Percentiles rank a stretch among this genome's conserved stretches.
Evolutionary conservation across 1,140 invertebrate genomes (phyloP).

Genomic region (Sarcophaga bullata): DNA sequence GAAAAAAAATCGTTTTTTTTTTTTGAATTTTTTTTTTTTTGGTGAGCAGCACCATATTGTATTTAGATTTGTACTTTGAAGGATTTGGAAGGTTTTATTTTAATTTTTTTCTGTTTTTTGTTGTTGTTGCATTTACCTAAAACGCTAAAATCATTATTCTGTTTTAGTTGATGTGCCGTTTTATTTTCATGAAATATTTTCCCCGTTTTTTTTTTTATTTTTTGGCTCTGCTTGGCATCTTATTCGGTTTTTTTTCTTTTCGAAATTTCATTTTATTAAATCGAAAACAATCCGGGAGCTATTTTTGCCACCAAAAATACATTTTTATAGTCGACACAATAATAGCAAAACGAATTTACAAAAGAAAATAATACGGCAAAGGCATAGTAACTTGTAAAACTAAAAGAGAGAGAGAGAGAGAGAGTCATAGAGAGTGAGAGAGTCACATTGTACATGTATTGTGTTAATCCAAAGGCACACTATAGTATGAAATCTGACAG

Average conservation of each 20-base stretch:
- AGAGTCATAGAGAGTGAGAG: not conserved
- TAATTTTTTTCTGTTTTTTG: too few relatives aligned
- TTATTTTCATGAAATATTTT: too few relatives aligned
- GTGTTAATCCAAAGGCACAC: not conserved
- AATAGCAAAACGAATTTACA: conserved; percentile 26
- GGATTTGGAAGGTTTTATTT: not conserved
- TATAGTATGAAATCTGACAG: not conserved
- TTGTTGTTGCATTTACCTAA: not conserved
- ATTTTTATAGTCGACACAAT: conserved; percentile 54
- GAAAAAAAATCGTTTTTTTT: too few relatives aligned
- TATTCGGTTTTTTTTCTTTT: not conserved
- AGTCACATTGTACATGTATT: not conserved
- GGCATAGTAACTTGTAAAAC: too few relatives aligned
- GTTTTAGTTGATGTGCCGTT: not conserved
- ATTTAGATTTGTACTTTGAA: not conserved
- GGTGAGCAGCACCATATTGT: not conserved
- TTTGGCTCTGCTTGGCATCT: not conserved
- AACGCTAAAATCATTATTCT: conserved; percentile 18
- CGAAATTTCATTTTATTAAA: conserved; percentile 34
- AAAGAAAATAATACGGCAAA: conserved; percentile 42
- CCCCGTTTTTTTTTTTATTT: too few relatives aligned
- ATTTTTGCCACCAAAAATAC: conserved; percentile 61
- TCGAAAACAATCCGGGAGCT: conserved; percentile 51
- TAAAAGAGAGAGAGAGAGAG: not conserved
- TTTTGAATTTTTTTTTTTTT: not conserved